phyloP scores from a whole-genome alignment of 1,140 invertebrate species.

The Brachionus koreanus region DNA sequence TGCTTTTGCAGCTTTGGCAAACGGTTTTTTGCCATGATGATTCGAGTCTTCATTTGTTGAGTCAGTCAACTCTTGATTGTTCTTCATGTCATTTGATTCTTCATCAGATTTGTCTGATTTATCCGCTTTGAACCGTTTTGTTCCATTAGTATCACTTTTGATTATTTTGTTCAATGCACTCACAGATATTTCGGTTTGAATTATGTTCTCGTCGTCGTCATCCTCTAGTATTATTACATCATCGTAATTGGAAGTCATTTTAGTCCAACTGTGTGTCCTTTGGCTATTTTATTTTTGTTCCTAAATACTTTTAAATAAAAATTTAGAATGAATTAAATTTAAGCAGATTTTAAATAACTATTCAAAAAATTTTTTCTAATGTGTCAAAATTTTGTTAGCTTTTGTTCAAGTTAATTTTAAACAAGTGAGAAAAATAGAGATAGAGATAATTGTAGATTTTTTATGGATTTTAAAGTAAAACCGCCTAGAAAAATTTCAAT shows the following conservation, averaged over 20 bases:
- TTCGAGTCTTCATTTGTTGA: background rate
- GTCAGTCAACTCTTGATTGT: background rate
- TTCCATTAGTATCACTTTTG: background rate
- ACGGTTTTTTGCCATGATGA: background rate
- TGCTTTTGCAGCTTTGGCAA: background rate
- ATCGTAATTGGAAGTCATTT: constrained; percentile 30
- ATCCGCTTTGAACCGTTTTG: background rate
- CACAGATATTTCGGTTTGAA: background rate
- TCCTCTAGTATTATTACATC: constrained; percentile 26
- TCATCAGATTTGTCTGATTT: background rate
- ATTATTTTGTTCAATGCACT: background rate
- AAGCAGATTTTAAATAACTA: background rate
- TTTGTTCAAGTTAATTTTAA: background rate
- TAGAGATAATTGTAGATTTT: too few species aligned
- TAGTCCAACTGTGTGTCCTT: background rate
- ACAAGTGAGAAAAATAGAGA: too few species aligned
- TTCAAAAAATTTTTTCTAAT: background rate
- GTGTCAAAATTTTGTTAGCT: background rate
- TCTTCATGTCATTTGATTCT: constrained; percentile 1
- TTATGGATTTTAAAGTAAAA: too few species aligned
- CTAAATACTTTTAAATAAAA: background rate
- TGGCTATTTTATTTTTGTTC: background rate
- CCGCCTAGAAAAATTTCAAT: too few species aligned
- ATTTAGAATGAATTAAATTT: background rate
- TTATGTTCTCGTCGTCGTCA: constrained; percentile 8